Conservation (phyloP, 2,888 invertebrate species). For the Caenorhabditis japonica region DNA sequence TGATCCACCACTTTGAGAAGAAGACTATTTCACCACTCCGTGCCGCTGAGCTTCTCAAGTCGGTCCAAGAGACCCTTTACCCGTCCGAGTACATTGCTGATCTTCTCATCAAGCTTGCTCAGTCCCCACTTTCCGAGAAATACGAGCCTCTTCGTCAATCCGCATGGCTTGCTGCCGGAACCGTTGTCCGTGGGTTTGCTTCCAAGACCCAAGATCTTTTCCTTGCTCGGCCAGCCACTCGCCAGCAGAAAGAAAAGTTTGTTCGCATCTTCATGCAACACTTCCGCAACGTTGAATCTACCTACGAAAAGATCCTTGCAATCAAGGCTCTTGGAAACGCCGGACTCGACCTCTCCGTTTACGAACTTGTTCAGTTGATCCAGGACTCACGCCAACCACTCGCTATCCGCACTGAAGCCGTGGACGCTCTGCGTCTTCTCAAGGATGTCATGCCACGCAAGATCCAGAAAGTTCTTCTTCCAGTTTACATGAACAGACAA, state of each 20-base stretch:
- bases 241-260: conserved; percentile 62
- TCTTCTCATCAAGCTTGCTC: conserved; percentile 62
- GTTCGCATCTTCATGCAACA: conserved; percentile 53
- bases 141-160: conserved; percentile 59
- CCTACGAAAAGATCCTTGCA: conserved; percentile 69
- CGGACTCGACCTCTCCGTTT: conserved; percentile 65
- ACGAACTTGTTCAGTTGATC: conserved; percentile 71
- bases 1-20: conserved; percentile 55
- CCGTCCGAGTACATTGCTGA: conserved; percentile 63
- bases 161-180: conserved; percentile 62
- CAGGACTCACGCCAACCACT: conserved; percentile 54
- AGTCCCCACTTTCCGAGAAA: conserved; percentile 25
- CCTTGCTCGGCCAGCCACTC: conserved; percentile 48
- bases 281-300: conserved; percentile 49
- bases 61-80: conserved; percentile 54
- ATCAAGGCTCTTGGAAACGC: conserved; percentile 74
- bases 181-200: conserved; percentile 59
- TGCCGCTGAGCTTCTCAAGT: conserved; percentile 57
- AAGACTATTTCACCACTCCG: conserved; percentile 46
- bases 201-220: conserved; percentile 45
- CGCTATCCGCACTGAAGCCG: conserved; percentile 67
- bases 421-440: conserved; percentile 69
- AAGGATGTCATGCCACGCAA: conserved; percentile 53
- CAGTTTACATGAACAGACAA: conserved; percentile 65
- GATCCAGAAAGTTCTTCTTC: conserved; percentile 65